Conservation (phyloP, 1,140 invertebrate species). For the Lepidurus packardi region DNA sequence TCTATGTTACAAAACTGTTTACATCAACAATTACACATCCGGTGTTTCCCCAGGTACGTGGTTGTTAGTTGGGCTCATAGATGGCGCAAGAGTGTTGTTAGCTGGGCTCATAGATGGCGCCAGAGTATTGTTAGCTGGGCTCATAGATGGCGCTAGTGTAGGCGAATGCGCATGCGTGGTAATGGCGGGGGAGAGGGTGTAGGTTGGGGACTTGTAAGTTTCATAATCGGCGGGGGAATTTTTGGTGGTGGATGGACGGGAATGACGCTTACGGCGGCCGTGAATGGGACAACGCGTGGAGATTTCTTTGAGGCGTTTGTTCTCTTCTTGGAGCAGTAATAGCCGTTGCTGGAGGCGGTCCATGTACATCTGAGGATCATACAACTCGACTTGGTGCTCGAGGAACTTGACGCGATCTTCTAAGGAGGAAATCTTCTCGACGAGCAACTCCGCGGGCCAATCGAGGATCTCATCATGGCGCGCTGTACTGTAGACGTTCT, state of each 20-base stretch:
- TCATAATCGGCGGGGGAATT: background rate
- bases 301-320: slow-evolving; percentile 30
- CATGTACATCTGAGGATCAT: slow-evolving; percentile 34
- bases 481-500: slow-evolving; percentile 39
- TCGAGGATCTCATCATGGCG: slow-evolving; percentile 40
- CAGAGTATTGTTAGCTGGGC: background rate
- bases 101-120: background rate
- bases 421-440: slow-evolving; percentile 36
- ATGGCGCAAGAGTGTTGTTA: background rate
- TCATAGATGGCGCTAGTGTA: background rate
- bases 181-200: background rate
- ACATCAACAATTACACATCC: slow-evolving; percentile 6
- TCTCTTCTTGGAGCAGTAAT: slow-evolving; percentile 36
- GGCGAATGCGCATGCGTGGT: background rate
- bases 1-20: background rate
- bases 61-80: background rate
- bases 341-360: slow-evolving; percentile 34
- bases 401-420: slow-evolving; percentile 37
- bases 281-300: slow-evolving; percentile 30
- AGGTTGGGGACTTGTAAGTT: background rate
- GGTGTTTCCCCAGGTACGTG: background rate
- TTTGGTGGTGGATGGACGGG: background rate
- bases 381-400: slow-evolving; percentile 34
- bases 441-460: slow-evolving; percentile 37
- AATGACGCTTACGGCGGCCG: slow-evolving; percentile 12